phyloP scores from a whole-genome alignment of 2,113 vertebrate species.

The Petroica traversi region DNA sequence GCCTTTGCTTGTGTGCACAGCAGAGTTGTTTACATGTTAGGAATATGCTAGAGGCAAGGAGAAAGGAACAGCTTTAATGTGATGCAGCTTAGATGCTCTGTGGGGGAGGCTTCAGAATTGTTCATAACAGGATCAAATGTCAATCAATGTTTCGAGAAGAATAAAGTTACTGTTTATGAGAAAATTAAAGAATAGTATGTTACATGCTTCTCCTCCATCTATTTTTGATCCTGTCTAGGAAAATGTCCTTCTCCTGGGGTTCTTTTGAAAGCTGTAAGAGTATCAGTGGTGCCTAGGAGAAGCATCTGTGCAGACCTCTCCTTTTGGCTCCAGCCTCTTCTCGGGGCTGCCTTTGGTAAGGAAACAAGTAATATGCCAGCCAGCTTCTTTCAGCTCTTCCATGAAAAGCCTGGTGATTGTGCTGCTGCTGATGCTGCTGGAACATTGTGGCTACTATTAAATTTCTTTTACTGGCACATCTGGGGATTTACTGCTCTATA shows the following conservation, averaged over 20 bases:
- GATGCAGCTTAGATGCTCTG: slow-evolving; percentile 29
- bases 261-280: neutral
- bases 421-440: neutral
- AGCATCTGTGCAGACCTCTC: neutral
- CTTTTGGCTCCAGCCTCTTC: neutral
- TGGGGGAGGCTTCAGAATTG: slow-evolving; percentile 17
- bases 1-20: slow-evolving; percentile 15
- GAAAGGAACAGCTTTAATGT: slow-evolving; percentile 53
- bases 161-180: neutral
- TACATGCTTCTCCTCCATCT: neutral
- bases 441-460: neutral
- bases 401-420: neutral
- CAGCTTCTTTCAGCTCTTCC: neutral
- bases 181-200: neutral
- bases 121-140: slow-evolving; percentile 21
- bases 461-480: neutral
- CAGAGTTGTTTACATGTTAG: slow-evolving; percentile 49
- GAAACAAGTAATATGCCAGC: neutral
- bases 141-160: neutral
- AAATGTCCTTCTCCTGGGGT: neutral
- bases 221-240: neutral
- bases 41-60: slow-evolving; percentile 61
- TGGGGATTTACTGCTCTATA: neutral
- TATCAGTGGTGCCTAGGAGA: neutral
- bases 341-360: neutral